phyloP scores from a whole-genome alignment of 2,797 vertebrate species.

The Lithobates sylvaticus region DNA sequence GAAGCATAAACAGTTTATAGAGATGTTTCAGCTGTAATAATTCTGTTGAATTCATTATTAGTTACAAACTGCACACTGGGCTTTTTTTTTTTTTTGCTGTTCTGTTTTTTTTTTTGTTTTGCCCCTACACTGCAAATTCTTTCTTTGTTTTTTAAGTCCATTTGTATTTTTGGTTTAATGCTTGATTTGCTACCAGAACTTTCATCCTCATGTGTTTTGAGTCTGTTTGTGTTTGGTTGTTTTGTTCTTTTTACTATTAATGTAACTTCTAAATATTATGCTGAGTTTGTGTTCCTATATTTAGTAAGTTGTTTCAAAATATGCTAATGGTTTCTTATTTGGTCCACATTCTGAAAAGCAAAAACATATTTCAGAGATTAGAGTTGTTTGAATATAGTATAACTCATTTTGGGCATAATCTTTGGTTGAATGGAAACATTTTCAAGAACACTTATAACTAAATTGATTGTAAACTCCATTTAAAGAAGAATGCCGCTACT shows the following conservation, averaged over 20 bases:
- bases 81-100: neutral
- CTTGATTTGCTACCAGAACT: neutral
- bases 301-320: neutral
- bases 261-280: conserved; percentile 1
- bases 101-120: neutral
- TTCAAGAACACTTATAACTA: too few species aligned
- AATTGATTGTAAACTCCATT: too few species aligned
- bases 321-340: conserved; percentile 4
- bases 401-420: neutral
- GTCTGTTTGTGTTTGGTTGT: neutral
- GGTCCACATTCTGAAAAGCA: neutral
- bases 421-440: too few species aligned
- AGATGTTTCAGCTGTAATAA: too few species aligned
- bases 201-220: conserved; percentile 24
- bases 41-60: too few species aligned
- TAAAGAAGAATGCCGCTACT: too few species aligned
- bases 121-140: neutral
- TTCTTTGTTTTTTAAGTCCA: neutral
- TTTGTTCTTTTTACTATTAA: conserved; percentile 24
- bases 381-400: too few species aligned
- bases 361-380: too few species aligned
- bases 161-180: conserved; percentile 5
- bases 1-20: too few species aligned
- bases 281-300: conserved; percentile 10
- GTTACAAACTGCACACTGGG: too few species aligned